phyloP scores from a whole-genome alignment of 1,140 invertebrate genomes.

The Brachionus sp. region DNA sequence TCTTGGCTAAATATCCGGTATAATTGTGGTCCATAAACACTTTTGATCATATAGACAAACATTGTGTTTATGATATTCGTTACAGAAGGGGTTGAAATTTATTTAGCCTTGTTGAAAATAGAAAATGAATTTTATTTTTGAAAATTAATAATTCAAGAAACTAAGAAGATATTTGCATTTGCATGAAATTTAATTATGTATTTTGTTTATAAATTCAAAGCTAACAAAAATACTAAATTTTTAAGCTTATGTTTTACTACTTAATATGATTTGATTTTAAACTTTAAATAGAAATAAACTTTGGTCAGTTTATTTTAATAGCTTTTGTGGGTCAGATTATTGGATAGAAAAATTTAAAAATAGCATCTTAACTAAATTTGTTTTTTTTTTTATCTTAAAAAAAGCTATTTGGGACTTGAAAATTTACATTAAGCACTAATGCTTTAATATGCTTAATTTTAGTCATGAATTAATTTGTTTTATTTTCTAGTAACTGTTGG shows the following conservation, averaged over 20 bases:
- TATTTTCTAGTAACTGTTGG: no score
- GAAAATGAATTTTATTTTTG: neutral
- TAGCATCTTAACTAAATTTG: no score
- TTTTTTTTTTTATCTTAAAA: no score
- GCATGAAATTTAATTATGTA: neutral
- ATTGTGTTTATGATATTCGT: neutral
- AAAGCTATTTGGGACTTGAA: neutral
- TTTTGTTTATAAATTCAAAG: conserved; percentile 1
- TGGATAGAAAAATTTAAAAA: neutral
- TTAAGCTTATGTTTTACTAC: neutral
- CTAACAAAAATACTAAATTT: neutral
- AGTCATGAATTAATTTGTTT: no score
- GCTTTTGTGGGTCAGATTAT: neutral
- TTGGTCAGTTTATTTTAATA: neutral
- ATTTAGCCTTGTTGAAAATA: neutral
- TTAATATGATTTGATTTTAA: neutral
- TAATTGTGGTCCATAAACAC: neutral
- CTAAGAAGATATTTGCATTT: neutral
- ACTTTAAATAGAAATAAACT: neutral
- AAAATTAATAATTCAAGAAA: conserved; percentile 4
- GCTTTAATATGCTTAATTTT: no score
- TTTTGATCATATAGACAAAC: conserved; percentile 5
- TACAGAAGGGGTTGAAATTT: neutral
- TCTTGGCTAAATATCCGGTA: conserved; percentile 13
- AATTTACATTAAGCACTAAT: neutral